Percentiles rank a stretch among this genome's conserved stretches.
These are phyloP conservation scores for Poeciliopsis turrubarensis DNA, from an alignment of 2,113 vertebrate genomes.

Conservation along the genomic window DNA sequence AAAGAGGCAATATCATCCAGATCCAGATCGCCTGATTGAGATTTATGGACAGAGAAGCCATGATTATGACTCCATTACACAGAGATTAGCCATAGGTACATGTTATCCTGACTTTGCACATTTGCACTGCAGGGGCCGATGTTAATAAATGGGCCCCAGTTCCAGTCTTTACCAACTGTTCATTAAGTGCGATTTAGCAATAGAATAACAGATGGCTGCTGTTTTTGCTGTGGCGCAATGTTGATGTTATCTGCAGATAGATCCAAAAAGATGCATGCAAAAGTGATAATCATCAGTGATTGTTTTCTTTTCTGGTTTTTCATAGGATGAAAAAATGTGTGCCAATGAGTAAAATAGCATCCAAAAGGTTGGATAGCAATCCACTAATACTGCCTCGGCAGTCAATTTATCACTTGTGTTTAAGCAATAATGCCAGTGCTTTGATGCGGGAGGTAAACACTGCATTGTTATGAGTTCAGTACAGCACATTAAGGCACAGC, in stretches of 20 bases:
- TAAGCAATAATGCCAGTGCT: background rate
- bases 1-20: slow-evolving; percentile 3
- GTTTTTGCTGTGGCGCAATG: slow-evolving; percentile 6
- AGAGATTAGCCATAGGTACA: slow-evolving; percentile 42
- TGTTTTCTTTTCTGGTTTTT: background rate
- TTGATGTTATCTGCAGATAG: slow-evolving; percentile 7
- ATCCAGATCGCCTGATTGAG: slow-evolving; percentile 27
- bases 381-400: background rate
- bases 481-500: background rate
- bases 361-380: background rate
- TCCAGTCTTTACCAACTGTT: slow-evolving; percentile 42
- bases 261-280: background rate
- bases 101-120: slow-evolving; percentile 38
- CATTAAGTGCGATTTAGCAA: slow-evolving; percentile 27
- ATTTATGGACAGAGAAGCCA: slow-evolving; percentile 48
- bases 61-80: slow-evolving; percentile 52
- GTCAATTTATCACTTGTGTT: background rate
- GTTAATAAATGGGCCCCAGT: slow-evolving; percentile 31
- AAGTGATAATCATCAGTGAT: background rate
- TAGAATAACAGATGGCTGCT: slow-evolving; percentile 46
- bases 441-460: slow-evolving; percentile 2
- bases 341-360: background rate
- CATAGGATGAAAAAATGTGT: background rate
- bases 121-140: slow-evolving; percentile 33
- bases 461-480: slow-evolving; percentile 7